Conservation (phyloP, 2,888 invertebrate species). For the Netelia melanura region DNA sequence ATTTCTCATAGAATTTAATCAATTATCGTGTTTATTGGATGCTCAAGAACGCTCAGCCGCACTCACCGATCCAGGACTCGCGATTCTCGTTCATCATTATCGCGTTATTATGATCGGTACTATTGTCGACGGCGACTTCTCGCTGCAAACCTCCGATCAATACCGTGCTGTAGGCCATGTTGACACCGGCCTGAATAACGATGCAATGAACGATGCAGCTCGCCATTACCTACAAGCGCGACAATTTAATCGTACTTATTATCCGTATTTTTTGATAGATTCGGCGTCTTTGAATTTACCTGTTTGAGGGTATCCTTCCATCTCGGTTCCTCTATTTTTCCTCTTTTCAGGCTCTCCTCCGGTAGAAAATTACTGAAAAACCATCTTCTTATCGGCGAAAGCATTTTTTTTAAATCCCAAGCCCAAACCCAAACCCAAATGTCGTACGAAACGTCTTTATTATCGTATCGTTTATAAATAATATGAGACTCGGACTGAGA, state of each 20-base stretch:
- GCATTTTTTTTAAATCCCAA: conserved; percentile 55
- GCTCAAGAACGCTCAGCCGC: neutral
- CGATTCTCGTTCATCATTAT: conserved; percentile 83
- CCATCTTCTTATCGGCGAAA: conserved; percentile 69
- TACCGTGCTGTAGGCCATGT: conserved; percentile 87
- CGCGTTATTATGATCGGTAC: conserved; percentile 77
- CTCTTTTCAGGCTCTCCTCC: conserved; percentile 64
- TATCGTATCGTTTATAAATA: no score
- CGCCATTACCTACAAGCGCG: conserved; percentile 81
- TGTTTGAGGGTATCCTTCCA: conserved; percentile 72
- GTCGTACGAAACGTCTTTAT: no score
- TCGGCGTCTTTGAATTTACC: conserved; percentile 56
- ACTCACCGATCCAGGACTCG: conserved; percentile 87
- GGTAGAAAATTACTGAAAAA: conserved; percentile 72
- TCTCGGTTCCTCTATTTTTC: conserved; percentile 62
- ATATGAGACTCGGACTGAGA: no score
- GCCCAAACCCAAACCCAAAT: no score
- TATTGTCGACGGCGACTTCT: conserved; percentile 66
- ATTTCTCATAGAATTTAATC: conserved; percentile 30
- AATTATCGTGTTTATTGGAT: neutral
- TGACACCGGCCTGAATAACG: conserved; percentile 87
- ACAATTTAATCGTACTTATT: neutral
- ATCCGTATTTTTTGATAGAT: no score
- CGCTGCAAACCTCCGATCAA: conserved; percentile 85
- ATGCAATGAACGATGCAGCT: conserved; percentile 85